Percentiles rank a stretch among this genome's conserved stretches.
phyloP scores from a whole-genome alignment of 2,797 vertebrate genomes.

The Leuciscus waleckii region DNA sequence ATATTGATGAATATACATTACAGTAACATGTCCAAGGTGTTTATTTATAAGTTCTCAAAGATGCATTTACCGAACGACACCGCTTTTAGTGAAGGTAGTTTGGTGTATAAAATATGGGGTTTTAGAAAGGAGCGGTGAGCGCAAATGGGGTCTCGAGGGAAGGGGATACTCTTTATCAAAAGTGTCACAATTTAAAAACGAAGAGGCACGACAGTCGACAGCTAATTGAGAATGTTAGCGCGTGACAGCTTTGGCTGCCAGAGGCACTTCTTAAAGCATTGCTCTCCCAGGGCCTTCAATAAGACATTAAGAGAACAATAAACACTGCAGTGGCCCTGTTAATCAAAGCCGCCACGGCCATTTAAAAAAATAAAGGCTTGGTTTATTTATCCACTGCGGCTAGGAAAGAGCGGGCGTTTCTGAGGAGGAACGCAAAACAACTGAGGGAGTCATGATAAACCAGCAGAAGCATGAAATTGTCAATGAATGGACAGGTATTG shows the following conservation, averaged over 20 bases:
- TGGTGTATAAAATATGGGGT: slow-evolving; percentile 67
- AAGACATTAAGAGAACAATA: slow-evolving; percentile 70
- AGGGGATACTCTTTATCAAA: slow-evolving; percentile 68
- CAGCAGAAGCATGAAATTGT: slow-evolving; percentile 17
- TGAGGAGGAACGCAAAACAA: slow-evolving; percentile 24
- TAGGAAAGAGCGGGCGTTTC: slow-evolving; percentile 8
- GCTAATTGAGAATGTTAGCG: slow-evolving; percentile 68
- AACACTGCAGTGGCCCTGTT: slow-evolving; percentile 62
- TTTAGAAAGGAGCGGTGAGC: slow-evolving; percentile 41
- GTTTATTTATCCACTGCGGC: slow-evolving; percentile 46
- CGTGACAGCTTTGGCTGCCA: slow-evolving; percentile 51
- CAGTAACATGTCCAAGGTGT: slow-evolving; percentile 64
- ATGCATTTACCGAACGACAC: slow-evolving; percentile 45
- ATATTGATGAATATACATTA: slow-evolving; percentile 66
- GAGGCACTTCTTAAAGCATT: slow-evolving; percentile 67
- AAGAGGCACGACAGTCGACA: slow-evolving; percentile 56
- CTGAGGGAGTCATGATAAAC: slow-evolving; percentile 14
- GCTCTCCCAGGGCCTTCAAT: slow-evolving; percentile 67
- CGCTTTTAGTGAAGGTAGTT: slow-evolving; percentile 60
- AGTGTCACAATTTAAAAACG: slow-evolving; percentile 65
- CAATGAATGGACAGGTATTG: slow-evolving; percentile 20
- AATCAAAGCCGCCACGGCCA: slow-evolving; percentile 60
- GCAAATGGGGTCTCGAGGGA: slow-evolving; percentile 67
- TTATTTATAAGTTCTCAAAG: slow-evolving; percentile 69
- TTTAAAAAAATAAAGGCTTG: slow-evolving; percentile 53